These are phyloP conservation scores for Squalus acanthias DNA, from an alignment of 2,797 vertebrate genomes.

Conservation along the genomic window DNA sequence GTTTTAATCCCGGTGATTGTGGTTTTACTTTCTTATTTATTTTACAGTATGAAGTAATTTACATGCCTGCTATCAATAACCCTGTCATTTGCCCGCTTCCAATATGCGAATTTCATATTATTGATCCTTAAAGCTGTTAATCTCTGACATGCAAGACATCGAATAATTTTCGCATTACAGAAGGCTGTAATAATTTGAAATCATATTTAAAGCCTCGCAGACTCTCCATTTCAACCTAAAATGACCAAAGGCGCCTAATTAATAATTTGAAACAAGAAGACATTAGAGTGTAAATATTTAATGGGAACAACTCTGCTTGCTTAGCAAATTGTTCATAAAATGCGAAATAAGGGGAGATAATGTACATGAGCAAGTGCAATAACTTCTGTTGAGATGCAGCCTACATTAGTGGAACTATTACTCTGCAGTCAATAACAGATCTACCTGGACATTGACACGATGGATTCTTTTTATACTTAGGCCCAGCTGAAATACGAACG, in stretches of 20 bases:
- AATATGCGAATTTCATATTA: conserved; percentile 66
- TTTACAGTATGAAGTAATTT: conserved; percentile 27
- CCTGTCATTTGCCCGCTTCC: conserved; percentile 63
- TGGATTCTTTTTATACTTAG: not conserved
- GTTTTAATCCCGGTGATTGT: conserved; percentile 19
- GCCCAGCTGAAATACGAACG: not conserved
- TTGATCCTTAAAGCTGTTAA: conserved; percentile 77
- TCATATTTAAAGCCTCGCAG: conserved; percentile 76
- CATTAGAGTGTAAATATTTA: conserved; percentile 74
- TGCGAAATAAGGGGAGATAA: conserved; percentile 60
- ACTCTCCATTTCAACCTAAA: conserved; percentile 51
- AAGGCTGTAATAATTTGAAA: conserved; percentile 77
- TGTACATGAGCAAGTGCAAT: conserved; percentile 44
- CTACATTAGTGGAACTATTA: conserved; percentile 13
- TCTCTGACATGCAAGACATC: conserved; percentile 75
- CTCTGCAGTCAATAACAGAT: not conserved
- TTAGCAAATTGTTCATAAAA: conserved; percentile 70
- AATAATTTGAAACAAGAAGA: conserved; percentile 79
- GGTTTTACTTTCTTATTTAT: conserved; percentile 28
- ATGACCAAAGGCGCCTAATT: conserved; percentile 79
- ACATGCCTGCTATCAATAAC: conserved; percentile 68
- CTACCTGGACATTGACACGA: not conserved
- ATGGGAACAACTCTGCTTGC: conserved; percentile 69
- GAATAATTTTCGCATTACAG: conserved; percentile 80
- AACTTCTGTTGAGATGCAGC: not conserved